phyloP scores from a whole-genome alignment of 2,888 invertebrate genomes.

The Escarpia spicata region DNA sequence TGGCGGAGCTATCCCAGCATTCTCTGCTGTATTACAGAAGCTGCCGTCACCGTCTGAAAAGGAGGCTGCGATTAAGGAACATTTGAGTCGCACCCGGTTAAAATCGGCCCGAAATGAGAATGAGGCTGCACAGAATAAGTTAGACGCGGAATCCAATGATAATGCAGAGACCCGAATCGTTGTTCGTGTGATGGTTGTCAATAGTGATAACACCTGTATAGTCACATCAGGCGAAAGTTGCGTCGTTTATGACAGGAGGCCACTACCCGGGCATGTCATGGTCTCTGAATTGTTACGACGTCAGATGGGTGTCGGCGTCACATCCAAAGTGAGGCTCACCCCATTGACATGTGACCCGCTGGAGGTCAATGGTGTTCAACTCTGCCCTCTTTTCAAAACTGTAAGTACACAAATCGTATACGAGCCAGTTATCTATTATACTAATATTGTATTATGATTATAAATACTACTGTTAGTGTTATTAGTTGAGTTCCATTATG shows the following conservation, averaged over 20 bases:
- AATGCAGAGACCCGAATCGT: not conserved
- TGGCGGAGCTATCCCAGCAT: not conserved
- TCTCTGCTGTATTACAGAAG: not conserved
- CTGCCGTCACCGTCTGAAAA: constrained; percentile 22
- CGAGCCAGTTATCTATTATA: not conserved
- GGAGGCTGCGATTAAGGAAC: not conserved
- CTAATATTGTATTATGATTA: too few relatives aligned
- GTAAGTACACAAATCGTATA: constrained; percentile 40
- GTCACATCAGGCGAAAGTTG: not conserved
- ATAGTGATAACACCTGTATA: not conserved
- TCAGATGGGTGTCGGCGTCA: constrained; percentile 51
- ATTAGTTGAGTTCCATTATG: too few relatives aligned
- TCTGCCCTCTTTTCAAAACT: constrained; percentile 48
- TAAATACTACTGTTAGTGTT: too few relatives aligned
- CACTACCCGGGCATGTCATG: constrained; percentile 49
- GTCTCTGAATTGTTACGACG: constrained; percentile 52
- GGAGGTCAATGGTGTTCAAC: constrained; percentile 39
- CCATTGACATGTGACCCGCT: constrained; percentile 28
- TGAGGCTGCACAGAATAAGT: not conserved
- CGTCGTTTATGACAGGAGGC: not conserved
- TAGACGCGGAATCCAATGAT: not conserved
- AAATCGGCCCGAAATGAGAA: not conserved
- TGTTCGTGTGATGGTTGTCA: not conserved
- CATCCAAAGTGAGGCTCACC: constrained; percentile 31
- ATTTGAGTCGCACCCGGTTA: not conserved